A percentile compares a stretch with the other conserved stretches of the same genome.
phyloP scores from a whole-genome alignment of 2,888 invertebrate species.

The Ophioninae sp. region DNA sequence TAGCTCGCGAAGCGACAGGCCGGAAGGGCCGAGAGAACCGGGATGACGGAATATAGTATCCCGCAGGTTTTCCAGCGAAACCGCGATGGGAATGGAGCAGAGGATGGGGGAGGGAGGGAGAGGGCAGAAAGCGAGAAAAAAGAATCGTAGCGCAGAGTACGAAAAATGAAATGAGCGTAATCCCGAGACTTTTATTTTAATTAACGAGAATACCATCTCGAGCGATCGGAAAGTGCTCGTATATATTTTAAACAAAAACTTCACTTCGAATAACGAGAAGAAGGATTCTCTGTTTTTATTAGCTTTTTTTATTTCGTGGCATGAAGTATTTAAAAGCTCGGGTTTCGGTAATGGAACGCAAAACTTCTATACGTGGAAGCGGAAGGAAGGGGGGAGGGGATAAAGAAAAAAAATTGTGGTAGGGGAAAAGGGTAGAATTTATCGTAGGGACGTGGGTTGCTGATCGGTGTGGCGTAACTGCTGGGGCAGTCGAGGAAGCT shows the following conservation, averaged over 20 bases:
- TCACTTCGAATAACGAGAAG: not conserved
- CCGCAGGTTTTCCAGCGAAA: slow-evolving; percentile 26
- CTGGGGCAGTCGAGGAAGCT: slow-evolving; percentile 19
- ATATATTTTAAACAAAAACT: not conserved
- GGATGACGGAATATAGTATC: slow-evolving; percentile 8
- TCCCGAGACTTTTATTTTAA: slow-evolving; percentile 49
- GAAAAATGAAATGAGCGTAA: slow-evolving; percentile 43
- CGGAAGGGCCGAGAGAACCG: not conserved
- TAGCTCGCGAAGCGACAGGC: not conserved
- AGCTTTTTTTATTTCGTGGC: not conserved
- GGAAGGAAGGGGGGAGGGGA: slow-evolving; percentile 3
- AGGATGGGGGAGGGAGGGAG: not conserved
- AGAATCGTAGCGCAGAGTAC: not conserved
- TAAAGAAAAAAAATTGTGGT: slow-evolving; percentile 11
- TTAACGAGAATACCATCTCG: slow-evolving; percentile 25
- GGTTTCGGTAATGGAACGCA: slow-evolving; percentile 20
- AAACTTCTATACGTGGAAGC: slow-evolving; percentile 16
- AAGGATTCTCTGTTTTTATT: not conserved
- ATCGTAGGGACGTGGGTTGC: slow-evolving; percentile 44
- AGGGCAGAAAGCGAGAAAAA: not conserved
- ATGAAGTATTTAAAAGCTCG: not conserved
- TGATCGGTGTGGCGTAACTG: slow-evolving; percentile 35
- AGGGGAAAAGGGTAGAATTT: slow-evolving; percentile 44
- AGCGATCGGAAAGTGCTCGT: slow-evolving; percentile 24
- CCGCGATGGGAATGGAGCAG: slow-evolving; percentile 20